A percentile compares a stretch with the other conserved stretches of the same genome.
These are phyloP conservation scores for Hirtodrosophila confusa DNA, from an alignment of 2,888 invertebrate species.

Conservation along the genomic window DNA sequence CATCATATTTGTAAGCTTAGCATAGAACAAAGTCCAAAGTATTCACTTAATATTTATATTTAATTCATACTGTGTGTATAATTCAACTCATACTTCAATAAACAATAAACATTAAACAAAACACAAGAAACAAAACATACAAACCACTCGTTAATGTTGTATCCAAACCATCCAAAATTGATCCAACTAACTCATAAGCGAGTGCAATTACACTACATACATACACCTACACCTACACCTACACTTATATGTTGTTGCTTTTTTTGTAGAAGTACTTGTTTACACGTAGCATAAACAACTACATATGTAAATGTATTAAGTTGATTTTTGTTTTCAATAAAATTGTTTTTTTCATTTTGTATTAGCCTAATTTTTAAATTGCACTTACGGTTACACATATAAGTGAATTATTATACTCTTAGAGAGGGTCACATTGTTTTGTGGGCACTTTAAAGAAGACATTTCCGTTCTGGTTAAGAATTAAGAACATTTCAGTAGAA, in stretches of 20 bases:
- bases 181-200: background rate
- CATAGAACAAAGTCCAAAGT: slow-evolving; percentile 71
- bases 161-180: slow-evolving; percentile 7
- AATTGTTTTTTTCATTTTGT: slow-evolving; percentile 63
- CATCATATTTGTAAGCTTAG: slow-evolving; percentile 53
- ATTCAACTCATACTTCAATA: slow-evolving; percentile 49
- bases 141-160: slow-evolving; percentile 10
- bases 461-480: too few relatives aligned
- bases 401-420: too few relatives aligned
- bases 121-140: slow-evolving; percentile 10
- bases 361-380: slow-evolving; percentile 21
- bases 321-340: slow-evolving; percentile 71
- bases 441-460: too few relatives aligned
- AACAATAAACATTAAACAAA: slow-evolving; percentile 31
- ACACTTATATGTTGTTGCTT: slow-evolving; percentile 41
- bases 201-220: background rate
- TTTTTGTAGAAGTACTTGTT: slow-evolving; percentile 45
- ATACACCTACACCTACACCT: slow-evolving; percentile 14
- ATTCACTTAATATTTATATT: slow-evolving; percentile 74
- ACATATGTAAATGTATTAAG: slow-evolving; percentile 53
- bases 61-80: slow-evolving; percentile 51
- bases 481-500: too few relatives aligned
- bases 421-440: too few relatives aligned
- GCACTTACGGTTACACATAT: too few relatives aligned
- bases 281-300: slow-evolving; percentile 15